These are phyloP conservation scores for Nicator chloris DNA, from an alignment of 2,113 vertebrate species.

Conservation along the genomic window DNA sequence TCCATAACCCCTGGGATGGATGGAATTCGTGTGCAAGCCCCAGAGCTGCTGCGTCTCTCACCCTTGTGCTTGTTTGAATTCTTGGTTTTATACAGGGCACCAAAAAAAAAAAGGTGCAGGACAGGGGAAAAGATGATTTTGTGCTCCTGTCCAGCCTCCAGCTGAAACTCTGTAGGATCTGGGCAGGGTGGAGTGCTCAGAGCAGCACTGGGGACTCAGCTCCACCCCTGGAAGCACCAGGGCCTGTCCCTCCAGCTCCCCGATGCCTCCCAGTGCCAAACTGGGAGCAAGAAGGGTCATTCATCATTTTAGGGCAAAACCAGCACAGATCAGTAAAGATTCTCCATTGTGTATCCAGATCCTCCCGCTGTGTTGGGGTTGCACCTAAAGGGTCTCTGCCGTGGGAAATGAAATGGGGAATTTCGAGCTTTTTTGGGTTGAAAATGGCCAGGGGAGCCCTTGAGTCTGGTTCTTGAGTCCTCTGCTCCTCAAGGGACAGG, in stretches of 20 bases:
- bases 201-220: neutral
- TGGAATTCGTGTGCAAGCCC: neutral
- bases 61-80: neutral
- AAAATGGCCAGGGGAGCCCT: neutral
- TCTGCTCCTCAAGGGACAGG: neutral
- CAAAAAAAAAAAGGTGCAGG: neutral
- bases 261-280: neutral
- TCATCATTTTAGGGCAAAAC: neutral
- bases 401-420: neutral
- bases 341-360: neutral
- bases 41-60: neutral
- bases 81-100: neutral
- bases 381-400: neutral
- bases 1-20: neutral
- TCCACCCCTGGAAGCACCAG: neutral
- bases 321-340: neutral
- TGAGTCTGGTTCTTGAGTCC: neutral
- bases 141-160: neutral
- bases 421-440: neutral
- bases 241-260: neutral
- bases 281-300: neutral
- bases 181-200: neutral
- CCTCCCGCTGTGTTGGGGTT: neutral
- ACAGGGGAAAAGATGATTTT: neutral
- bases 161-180: neutral